A percentile compares a stretch with the other conserved stretches of the same genome.
Conservation (phyloP, 2,113 vertebrate genomes). For the Sylvietta virens region DNA sequence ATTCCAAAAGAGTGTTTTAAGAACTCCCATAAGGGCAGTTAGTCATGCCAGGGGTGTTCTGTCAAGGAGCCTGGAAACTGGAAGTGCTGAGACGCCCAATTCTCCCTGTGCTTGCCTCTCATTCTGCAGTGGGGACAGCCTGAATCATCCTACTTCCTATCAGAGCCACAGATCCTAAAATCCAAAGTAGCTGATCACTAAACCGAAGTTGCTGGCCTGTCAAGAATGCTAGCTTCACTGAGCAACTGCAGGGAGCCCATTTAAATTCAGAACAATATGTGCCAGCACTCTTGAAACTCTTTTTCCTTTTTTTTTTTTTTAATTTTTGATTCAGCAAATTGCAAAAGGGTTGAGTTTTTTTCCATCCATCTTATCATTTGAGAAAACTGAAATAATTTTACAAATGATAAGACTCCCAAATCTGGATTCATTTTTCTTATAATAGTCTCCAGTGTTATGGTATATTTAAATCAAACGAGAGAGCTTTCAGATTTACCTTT, state of each 20-base stretch:
- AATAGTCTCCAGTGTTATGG: background rate
- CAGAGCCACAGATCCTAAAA: background rate
- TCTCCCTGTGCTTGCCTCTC: background rate
- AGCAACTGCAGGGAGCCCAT: background rate
- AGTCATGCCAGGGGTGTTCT: background rate
- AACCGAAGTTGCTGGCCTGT: constrained; percentile 28
- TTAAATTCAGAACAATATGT: background rate
- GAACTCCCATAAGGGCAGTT: background rate
- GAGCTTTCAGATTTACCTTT: background rate
- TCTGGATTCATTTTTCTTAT: background rate
- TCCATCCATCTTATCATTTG: background rate
- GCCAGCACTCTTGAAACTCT: background rate
- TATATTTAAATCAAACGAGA: background rate
- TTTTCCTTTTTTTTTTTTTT: background rate
- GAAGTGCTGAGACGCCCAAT: background rate
- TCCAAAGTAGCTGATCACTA: background rate
- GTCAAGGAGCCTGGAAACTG: background rate
- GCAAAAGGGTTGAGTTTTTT: background rate
- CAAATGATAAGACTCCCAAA: background rate
- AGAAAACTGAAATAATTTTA: background rate
- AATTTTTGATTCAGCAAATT: background rate
- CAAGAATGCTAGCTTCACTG: constrained; percentile 27
- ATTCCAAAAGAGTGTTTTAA: background rate
- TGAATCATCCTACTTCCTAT: background rate
- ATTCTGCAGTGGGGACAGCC: background rate